These are phyloP conservation scores for Peromyscus leucopus DNA, from an alignment of 2,113 vertebrate species.

Conservation along the genomic window DNA sequence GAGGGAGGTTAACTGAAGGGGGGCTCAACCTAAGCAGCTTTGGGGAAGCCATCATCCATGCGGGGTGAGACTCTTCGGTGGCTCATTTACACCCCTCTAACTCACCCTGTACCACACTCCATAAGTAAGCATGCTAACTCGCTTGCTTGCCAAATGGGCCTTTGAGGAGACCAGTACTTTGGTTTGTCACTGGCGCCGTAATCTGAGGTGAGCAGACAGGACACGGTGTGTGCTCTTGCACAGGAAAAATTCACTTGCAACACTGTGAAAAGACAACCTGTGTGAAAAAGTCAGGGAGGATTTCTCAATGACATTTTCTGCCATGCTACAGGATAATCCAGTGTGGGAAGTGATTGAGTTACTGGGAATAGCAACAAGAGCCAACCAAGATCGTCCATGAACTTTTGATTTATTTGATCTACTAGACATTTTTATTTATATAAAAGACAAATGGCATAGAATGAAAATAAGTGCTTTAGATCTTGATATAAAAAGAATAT, in stretches of 20 bases:
- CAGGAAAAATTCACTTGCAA: no score
- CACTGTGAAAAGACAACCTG: not conserved
- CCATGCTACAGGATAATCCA: not conserved
- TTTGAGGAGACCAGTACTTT: not conserved
- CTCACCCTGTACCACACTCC: not conserved
- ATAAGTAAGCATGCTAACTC: no score
- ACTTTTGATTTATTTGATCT: constrained; percentile 86
- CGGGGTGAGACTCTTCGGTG: not conserved
- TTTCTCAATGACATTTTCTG: not conserved
- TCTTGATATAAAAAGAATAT: constrained; percentile 85
- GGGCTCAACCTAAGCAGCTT: not conserved
- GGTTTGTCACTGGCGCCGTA: not conserved
- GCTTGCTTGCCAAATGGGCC: not conserved
- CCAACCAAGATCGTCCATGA: constrained; percentile 57
- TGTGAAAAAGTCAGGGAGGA: not conserved
- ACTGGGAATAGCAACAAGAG: not conserved
- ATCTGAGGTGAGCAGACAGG: not conserved
- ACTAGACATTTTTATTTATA: constrained; percentile 86
- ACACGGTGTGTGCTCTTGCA: not conserved
- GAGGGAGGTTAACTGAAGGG: no score
- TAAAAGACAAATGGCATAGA: constrained; percentile 85
- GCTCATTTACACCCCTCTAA: not conserved
- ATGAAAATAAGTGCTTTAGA: constrained; percentile 87
- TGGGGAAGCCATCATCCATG: not conserved
- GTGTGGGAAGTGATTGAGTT: not conserved